Base-by-base conservation (phyloP, 2,797 vertebrate species). In the Hybognathus amarus region DNA sequence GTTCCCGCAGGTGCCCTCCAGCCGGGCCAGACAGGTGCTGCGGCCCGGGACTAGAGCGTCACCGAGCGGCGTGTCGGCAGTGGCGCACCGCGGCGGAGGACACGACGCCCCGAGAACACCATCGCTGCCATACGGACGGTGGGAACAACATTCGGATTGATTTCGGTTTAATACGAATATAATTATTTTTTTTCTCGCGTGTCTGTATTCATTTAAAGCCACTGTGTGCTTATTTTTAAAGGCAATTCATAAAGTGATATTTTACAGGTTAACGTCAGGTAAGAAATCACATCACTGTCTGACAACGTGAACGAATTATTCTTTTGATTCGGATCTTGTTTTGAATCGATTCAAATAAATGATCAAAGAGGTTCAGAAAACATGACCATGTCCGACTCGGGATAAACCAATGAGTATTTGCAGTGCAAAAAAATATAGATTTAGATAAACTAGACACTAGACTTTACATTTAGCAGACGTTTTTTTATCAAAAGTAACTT, bases 101-200 rank as follows among this genome's bases (percentile, higher is more conserved):
- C 95, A 98, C 92, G 98, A 99, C 84, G 97, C 97, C 98, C 98
- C 2, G 98, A 99, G 92, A 99, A 99, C 94, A 99, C 98, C 0
- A 91, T 99, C 61, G 96, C 93, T 0, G 96, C 97, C n/a, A 96
- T 98, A 73, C 91, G 95, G 38, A 93, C 96, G 96, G 97, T 98
- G 88, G 45, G 45, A 15, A 15, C 45, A 47, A 47, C 45, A 47
- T 15, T 15, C 13, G 0, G 45, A 47, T 47, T 2, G 13, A 47
- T 47, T 47, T 47, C 45, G 45, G 45, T 15, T 45, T 20, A 54
- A 10, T 68, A 8, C 2, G n/a, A 12, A 36, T 9, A 50, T 0
- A 5, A 20, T 71, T 1, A 12, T 45, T 10, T 27, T n/a, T 20
- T 5, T 8, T 45, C 15, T 17, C 27, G 7, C 11, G 27, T 74